Conservation (phyloP, 2,113 vertebrate genomes). For the Clupea harengus region DNA sequence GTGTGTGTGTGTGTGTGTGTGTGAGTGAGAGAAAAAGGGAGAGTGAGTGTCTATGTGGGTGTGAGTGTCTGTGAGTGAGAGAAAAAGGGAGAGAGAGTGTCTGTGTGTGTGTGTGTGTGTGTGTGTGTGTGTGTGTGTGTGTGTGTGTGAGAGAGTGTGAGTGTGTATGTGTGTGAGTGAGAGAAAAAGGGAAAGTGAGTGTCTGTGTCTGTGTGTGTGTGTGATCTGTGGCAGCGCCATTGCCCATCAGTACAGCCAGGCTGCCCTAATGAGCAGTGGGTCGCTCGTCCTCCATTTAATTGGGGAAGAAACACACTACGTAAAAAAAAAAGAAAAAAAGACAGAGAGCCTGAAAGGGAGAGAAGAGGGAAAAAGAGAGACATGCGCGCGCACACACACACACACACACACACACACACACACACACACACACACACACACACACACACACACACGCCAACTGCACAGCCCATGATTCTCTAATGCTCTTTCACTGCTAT, state of each 20-base stretch:
- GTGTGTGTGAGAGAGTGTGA: conserved; percentile 16
- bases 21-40: conserved; percentile 22
- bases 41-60: background rate
- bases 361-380: conserved; percentile 20
- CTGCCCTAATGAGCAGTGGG: conserved; percentile 56
- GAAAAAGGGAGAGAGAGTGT: conserved; percentile 12
- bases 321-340: conserved; percentile 44
- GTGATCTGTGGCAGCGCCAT: conserved; percentile 19
- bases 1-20: conserved; percentile 14
- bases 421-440: conserved; percentile 10
- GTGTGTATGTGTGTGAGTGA: background rate
- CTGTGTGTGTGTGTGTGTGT: conserved; percentile 14
- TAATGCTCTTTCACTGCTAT: conserved; percentile 30
- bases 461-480: conserved; percentile 13
- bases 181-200: background rate
- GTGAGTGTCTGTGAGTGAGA: conserved; percentile 10
- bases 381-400: background rate
- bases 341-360: conserved; percentile 46
- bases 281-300: conserved; percentile 56
- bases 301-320: conserved; percentile 58
- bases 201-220: background rate
- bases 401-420: conserved; percentile 2
- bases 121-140: conserved; percentile 14
- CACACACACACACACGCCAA: background rate
- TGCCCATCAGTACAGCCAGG: conserved; percentile 30